A percentile compares a stretch with the other conserved stretches of the same genome.
These are phyloP conservation scores for Aromia moschata DNA, from an alignment of 2,888 invertebrate genomes.

Conservation along the genomic window DNA sequence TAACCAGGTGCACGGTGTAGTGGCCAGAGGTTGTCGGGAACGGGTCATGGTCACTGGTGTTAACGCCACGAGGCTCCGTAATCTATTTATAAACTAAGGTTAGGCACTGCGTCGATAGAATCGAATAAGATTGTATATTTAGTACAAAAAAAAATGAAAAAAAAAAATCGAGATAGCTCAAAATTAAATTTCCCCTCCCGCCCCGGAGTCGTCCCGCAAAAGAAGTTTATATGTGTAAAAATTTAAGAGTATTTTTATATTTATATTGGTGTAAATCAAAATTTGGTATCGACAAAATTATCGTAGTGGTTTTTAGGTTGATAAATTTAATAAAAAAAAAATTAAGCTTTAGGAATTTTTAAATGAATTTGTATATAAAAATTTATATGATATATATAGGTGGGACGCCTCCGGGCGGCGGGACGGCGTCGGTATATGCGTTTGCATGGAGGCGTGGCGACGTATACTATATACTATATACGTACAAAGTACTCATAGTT, in stretches of 20 bases:
- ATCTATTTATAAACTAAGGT: conserved; percentile 62
- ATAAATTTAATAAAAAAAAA: conserved; percentile 66
- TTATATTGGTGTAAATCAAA: conserved; percentile 67
- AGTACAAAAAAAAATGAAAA: conserved; percentile 61
- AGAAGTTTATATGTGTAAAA: conserved; percentile 65
- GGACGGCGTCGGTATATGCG: conserved; percentile 58
- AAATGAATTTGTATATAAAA: conserved; percentile 76
- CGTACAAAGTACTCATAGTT: conserved; percentile 64
- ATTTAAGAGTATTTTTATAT: conserved; percentile 66
- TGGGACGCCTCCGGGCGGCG: conserved; percentile 61
- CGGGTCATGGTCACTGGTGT: conserved; percentile 62
- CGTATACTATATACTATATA: conserved; percentile 63
- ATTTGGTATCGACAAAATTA: conserved; percentile 65
- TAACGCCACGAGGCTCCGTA: conserved; percentile 59
- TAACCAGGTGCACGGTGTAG: conserved; percentile 46
- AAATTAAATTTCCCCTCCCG: conserved; percentile 59
- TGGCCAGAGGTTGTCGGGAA: conserved; percentile 61
- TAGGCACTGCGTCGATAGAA: conserved; percentile 64
- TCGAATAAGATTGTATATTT: conserved; percentile 65
- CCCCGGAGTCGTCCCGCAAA: conserved; percentile 50
- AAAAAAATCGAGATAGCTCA: conserved; percentile 64
- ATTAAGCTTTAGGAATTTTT: conserved; percentile 75
- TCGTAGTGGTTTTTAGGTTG: conserved; percentile 64
- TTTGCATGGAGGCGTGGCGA: conserved; percentile 61
- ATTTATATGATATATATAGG: conserved; percentile 71